These are phyloP conservation scores for Hypotaenidia okinawae DNA, from an alignment of 2,797 vertebrate genomes.

Conservation along the genomic window DNA sequence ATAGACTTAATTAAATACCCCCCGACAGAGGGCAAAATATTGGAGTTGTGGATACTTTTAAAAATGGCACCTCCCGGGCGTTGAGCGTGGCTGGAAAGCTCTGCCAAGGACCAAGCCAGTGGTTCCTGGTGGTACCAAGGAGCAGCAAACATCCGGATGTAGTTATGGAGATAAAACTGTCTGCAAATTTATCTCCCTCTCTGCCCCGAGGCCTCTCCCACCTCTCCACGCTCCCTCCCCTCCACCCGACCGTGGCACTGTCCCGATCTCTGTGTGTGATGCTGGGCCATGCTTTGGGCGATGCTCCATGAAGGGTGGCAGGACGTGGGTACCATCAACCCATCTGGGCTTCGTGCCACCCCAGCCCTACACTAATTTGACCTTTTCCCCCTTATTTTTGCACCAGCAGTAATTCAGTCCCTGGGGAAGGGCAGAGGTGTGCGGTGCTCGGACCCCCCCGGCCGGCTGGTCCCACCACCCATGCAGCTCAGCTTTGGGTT, in stretches of 20 bases:
- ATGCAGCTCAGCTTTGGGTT: background rate
- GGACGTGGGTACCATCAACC: background rate
- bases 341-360: rapidly evolving
- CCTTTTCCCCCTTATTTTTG: background rate
- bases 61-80: slow-evolving; percentile 2
- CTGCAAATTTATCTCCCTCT: rapidly evolving
- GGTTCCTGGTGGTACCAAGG: background rate
- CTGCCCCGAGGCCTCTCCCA: background rate
- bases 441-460: background rate
- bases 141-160: background rate
- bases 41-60: slow-evolving; percentile 68
- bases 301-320: background rate
- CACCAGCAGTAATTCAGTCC: background rate
- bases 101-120: background rate
- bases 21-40: slow-evolving; percentile 72
- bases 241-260: rapidly evolving
- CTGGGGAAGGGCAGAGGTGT: background rate
- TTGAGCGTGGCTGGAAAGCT: background rate
- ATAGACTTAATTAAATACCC: slow-evolving; percentile 84
- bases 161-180: background rate
- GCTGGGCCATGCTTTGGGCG: background rate
- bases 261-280: background rate
- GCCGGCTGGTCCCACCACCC: background rate
- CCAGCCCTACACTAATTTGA: rapidly evolving
- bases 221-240: rapidly evolving